Base-by-base conservation (phyloP, 2,888 invertebrate species). In the Cataglyphis rosenhaueri region DNA sequence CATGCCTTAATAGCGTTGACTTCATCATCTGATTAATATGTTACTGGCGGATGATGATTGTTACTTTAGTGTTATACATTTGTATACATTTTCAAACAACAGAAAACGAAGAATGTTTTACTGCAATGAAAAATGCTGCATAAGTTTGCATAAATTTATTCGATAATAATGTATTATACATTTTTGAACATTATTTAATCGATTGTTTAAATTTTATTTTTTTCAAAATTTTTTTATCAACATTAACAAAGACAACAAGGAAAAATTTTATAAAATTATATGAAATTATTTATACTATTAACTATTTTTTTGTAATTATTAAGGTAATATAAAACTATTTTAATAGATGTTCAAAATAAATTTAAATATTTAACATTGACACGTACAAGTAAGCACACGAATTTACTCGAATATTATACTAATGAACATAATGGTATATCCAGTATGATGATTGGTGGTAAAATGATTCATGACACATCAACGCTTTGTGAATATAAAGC, bases 401-500 rank as follows among this genome's bases (percentile, higher is more conserved):
- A 75, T 73, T 59, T 59, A 75, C 5, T 75, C 12, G 32, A 64
- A 35, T 74, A 44, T 74, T 73, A 41, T 41, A 41, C n/a, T 44
- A 64, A 68, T 68, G 15, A 25, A 68, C 32, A 57, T 25, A 76
- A 64, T 10, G 48, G 18, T 64, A 35, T 10, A 25, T 21, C 21
- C 44, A 10, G 1, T 21, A 32, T 48, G 2, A 64, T 32, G 41
- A 41, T 10, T 25, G 15, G 21, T 48, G 18, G 3, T 74, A 32
- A 3, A 64, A 75, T 10, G 2, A 21, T 25, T 64, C 35, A 35
- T 64, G 32, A 48, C 12, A 48, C 64, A 25, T 32, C 32, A 10
- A 41, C 18, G 21, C 25, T 38, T 52, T 52, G 52, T 21, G 70
- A 82, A 79, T 79, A 61, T 57, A 29, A 48, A 55, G 29, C 35